phyloP scores from a whole-genome alignment of 2,888 invertebrate genomes.

The Ichneumoninae sp. region DNA sequence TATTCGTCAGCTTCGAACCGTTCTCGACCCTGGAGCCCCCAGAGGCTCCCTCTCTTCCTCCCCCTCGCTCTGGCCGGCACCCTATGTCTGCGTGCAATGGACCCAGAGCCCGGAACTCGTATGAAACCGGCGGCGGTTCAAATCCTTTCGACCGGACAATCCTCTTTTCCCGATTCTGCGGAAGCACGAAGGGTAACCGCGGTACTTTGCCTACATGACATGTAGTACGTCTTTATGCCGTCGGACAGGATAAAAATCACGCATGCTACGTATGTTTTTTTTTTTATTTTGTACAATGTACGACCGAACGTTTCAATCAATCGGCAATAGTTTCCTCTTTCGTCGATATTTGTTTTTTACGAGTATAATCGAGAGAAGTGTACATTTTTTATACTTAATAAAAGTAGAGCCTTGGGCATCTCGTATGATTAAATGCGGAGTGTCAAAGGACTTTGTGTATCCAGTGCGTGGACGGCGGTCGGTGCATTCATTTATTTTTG shows the following conservation, averaged over 20 bases:
- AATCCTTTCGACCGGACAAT: conserved; percentile 71
- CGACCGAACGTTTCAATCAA: not conserved
- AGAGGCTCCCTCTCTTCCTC: conserved; percentile 3
- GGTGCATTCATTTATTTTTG: conserved; percentile 40
- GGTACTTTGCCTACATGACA: conserved; percentile 37
- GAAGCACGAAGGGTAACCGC: conserved; percentile 60
- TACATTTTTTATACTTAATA: not conserved
- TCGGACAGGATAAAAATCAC: not conserved
- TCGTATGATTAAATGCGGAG: conserved; percentile 34
- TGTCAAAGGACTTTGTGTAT: conserved; percentile 35
- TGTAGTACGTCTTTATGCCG: not conserved
- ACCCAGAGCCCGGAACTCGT: conserved; percentile 60
- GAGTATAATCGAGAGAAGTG: not conserved
- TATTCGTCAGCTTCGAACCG: conserved; percentile 50
- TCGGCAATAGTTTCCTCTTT: not conserved
- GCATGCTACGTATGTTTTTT: conserved; percentile 1
- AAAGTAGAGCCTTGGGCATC: not conserved
- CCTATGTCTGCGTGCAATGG: conserved; percentile 50
- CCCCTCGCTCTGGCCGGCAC: not conserved
- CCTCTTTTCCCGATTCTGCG: conserved; percentile 66
- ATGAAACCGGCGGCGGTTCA: conserved; percentile 62
- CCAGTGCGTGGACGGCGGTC: conserved; percentile 29
- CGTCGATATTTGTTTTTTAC: not conserved
- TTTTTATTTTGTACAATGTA: not conserved
- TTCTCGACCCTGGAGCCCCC: conserved; percentile 25